Evolutionary conservation across 2,888 invertebrate species (phyloP).

Genomic region (Lysandra coridon): DNA sequence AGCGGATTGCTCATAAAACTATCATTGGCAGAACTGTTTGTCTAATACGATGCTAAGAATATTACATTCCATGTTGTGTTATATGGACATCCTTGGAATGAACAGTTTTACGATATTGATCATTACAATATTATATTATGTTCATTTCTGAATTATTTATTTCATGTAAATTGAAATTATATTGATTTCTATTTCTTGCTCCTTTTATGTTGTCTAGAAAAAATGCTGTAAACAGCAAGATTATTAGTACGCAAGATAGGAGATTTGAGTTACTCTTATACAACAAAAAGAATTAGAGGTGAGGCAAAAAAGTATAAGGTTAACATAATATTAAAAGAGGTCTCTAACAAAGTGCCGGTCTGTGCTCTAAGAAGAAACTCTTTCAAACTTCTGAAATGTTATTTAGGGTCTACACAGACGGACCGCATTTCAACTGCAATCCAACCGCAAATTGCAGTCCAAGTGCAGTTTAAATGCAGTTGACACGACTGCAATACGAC

Average conservation of each 20-base stretch:
- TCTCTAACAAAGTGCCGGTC: too few relatives aligned
- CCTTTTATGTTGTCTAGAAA: not conserved
- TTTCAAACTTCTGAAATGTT: too few relatives aligned
- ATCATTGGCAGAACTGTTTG: constrained; percentile 2
- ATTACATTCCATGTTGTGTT: not conserved
- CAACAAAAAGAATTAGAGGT: too few relatives aligned
- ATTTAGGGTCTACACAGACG: too few relatives aligned
- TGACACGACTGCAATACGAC: too few relatives aligned
- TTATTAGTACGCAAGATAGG: not conserved
- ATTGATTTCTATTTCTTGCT: not conserved
- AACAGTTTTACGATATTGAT: not conserved
- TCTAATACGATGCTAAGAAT: not conserved
- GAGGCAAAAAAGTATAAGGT: too few relatives aligned
- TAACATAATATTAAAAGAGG: too few relatives aligned
- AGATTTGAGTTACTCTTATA: not conserved
- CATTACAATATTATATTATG: not conserved
- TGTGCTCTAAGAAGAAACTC: too few relatives aligned
- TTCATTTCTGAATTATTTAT: not conserved
- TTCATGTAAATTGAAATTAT: not conserved
- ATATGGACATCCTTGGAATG: not conserved
- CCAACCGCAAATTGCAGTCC: too few relatives aligned
- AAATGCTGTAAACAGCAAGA: not conserved
- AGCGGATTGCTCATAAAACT: constrained; percentile 1
- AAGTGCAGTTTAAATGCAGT: too few relatives aligned
- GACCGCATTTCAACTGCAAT: too few relatives aligned